Evolutionary conservation across 1,140 invertebrate genomes (phyloP).

Genomic region (Radopholus similis): DNA sequence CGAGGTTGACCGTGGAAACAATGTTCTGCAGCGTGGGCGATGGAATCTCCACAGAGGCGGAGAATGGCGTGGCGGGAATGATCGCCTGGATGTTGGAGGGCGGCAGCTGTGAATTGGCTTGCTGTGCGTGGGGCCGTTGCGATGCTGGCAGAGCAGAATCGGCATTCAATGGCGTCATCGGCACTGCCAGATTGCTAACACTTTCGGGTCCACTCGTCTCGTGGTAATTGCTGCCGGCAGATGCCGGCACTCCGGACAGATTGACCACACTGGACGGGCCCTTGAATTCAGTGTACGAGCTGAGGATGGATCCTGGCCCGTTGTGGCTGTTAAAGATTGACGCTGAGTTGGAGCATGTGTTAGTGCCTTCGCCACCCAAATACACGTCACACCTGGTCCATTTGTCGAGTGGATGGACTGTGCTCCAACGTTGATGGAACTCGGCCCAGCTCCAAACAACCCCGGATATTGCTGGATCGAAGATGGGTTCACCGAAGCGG

Average conservation of each 20-base stretch:
- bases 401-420: slow-evolving; percentile 20
- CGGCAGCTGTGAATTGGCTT: slow-evolving; percentile 3
- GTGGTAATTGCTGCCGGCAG: slow-evolving; percentile 21
- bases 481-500: slow-evolving; percentile 26
- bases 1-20: slow-evolving; percentile 60
- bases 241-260: slow-evolving; percentile 24
- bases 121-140: background rate
- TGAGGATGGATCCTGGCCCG: slow-evolving; percentile 37
- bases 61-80: slow-evolving; percentile 44
- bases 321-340: slow-evolving; percentile 43
- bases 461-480: slow-evolving; percentile 15
- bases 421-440: slow-evolving; percentile 20
- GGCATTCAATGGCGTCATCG: slow-evolving; percentile 41
- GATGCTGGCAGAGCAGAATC: slow-evolving; percentile 16
- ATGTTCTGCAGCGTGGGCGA: slow-evolving; percentile 57
- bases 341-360: slow-evolving; percentile 1
- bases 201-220: slow-evolving; percentile 1
- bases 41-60: slow-evolving; percentile 43
- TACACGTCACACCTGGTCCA: slow-evolving; percentile 27
- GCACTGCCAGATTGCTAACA: slow-evolving; percentile 46
- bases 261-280: slow-evolving; percentile 10
- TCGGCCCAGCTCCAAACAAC: slow-evolving; percentile 26
- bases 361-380: background rate
- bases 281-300: slow-evolving; percentile 9
- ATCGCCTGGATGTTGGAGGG: slow-evolving; percentile 38